Percentiles rank a stretch among this genome's conserved stretches.
These are phyloP conservation scores for Mesopsocus fuscifrons DNA, from an alignment of 2,888 invertebrate species.

Conservation along the genomic window DNA sequence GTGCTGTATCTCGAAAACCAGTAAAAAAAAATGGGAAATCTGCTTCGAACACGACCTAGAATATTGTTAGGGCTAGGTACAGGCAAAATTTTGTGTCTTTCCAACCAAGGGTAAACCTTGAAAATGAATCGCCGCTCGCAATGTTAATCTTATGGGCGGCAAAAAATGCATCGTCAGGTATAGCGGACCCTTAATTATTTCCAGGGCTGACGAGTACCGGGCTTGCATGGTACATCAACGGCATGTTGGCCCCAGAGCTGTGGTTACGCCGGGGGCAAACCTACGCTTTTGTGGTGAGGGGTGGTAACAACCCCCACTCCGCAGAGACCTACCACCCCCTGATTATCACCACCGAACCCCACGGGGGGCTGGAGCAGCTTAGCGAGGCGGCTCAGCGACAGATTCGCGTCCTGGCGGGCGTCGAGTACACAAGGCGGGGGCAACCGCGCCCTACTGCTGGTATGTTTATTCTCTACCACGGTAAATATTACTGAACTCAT, in stretches of 20 bases:
- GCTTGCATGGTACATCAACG: constrained; percentile 85
- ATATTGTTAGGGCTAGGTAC: no score
- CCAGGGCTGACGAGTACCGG: constrained; percentile 46
- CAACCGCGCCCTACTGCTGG: constrained; percentile 59
- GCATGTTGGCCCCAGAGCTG: constrained; percentile 68
- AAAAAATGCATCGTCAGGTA: no score
- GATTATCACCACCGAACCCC: constrained; percentile 67
- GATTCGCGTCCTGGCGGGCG: constrained; percentile 58
- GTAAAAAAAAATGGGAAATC: no score
- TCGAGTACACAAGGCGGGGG: constrained; percentile 63
- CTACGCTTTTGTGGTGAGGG: constrained; percentile 61
- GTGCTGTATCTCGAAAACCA: no score
- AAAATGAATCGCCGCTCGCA: no score
- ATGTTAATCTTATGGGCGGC: no score
- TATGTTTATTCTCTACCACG: constrained; percentile 19
- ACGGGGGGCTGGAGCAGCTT: constrained; percentile 61
- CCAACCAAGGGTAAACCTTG: no score
- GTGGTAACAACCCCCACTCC: constrained; percentile 79
- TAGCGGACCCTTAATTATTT: no score
- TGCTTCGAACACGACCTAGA: no score
- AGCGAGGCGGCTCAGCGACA: constrained; percentile 48
- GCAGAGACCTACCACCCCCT: constrained; percentile 74
- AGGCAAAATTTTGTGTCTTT: no score
- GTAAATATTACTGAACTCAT: no score
- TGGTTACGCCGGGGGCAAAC: constrained; percentile 68